These are phyloP conservation scores for Rhinatrema bivittatum DNA, from an alignment of 2,797 vertebrate genomes.

Conservation along the genomic window DNA sequence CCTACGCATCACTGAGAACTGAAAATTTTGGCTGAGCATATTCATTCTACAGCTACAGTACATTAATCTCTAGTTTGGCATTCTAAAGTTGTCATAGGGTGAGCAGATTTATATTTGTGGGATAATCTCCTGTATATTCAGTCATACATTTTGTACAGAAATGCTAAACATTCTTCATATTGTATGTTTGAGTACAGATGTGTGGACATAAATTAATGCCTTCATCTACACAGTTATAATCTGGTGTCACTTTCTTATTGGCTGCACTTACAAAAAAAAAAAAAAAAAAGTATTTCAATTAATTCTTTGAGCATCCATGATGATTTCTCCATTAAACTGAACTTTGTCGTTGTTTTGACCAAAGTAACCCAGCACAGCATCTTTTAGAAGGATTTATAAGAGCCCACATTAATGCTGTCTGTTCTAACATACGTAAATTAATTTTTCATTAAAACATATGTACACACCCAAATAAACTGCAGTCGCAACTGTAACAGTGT, in stretches of 20 bases:
- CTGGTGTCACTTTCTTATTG: conserved; percentile 26
- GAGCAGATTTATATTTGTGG: conserved; percentile 46
- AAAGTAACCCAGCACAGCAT: conserved; percentile 39
- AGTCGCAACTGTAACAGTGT: too few species aligned
- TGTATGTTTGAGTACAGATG: conserved; percentile 42
- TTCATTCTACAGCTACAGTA: conserved; percentile 8
- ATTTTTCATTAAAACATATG: conserved; percentile 17
- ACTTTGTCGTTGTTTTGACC: conserved; percentile 24
- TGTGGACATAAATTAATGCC: conserved; percentile 40
- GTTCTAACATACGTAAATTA: too few species aligned
- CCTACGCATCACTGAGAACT: conserved; percentile 17
- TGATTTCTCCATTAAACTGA: conserved; percentile 15
- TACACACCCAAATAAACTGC: too few species aligned
- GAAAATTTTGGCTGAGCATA: conserved; percentile 17
- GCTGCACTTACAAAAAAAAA: too few species aligned
- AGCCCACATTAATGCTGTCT: too few species aligned
- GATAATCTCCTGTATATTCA: conserved; percentile 39
- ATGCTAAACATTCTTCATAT: conserved; percentile 38
- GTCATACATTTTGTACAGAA: conserved; percentile 43
- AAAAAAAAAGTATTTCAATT: too few species aligned
- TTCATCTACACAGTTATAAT: conserved; percentile 35
- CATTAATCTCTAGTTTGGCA: conserved; percentile 12
- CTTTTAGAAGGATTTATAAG: too few species aligned
- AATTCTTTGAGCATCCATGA: too few species aligned
- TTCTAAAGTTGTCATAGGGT: conserved; percentile 19